Percentiles rank a stretch among this genome's conserved stretches.
Conservation (phyloP, 2,113 vertebrate species). For the Spermophilus dauricus region DNA sequence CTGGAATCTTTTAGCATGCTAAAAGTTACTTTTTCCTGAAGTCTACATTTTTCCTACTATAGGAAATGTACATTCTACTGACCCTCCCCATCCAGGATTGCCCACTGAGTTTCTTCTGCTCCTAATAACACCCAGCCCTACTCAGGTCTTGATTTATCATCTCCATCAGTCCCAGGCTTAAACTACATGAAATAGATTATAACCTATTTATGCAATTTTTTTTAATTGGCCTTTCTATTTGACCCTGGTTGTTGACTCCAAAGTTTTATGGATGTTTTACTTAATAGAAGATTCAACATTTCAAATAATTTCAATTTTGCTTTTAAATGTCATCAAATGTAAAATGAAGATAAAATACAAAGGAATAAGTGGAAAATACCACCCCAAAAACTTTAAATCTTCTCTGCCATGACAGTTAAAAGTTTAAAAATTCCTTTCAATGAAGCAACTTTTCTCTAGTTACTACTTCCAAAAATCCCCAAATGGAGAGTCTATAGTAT, state of each 20-base stretch:
- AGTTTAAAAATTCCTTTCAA: conserved; percentile 51
- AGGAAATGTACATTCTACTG: neutral
- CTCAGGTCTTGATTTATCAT: conserved; percentile 20
- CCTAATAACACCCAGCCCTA: neutral
- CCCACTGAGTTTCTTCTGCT: neutral
- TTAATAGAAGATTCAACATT: conserved; percentile 43
- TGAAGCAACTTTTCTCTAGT: conserved; percentile 23
- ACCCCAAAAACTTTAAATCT: conserved; percentile 21
- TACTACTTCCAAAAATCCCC: conserved; percentile 39
- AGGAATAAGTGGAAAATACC: conserved; percentile 49
- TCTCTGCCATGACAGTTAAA: conserved; percentile 55
- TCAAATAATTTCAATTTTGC: conserved; percentile 61
- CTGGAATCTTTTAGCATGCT: neutral
- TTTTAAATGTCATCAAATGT: conserved; percentile 48
- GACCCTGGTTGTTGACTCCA: neutral
- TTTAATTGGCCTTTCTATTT: conserved; percentile 43
- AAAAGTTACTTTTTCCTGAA: conserved; percentile 26
- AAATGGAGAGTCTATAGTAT: conserved; percentile 56
- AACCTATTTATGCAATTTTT: neutral
- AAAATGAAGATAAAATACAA: conserved; percentile 43
- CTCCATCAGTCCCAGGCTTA: conserved; percentile 6
- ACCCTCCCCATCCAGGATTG: neutral
- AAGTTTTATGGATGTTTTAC: conserved; percentile 46
- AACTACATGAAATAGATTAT: conserved; percentile 8
- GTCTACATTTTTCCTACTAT: neutral